Percentiles rank a stretch among this genome's conserved stretches.
Evolutionary conservation across 92 coral and sea anemone species (phyloP).

Genomic region (Porites cylindrica): DNA sequence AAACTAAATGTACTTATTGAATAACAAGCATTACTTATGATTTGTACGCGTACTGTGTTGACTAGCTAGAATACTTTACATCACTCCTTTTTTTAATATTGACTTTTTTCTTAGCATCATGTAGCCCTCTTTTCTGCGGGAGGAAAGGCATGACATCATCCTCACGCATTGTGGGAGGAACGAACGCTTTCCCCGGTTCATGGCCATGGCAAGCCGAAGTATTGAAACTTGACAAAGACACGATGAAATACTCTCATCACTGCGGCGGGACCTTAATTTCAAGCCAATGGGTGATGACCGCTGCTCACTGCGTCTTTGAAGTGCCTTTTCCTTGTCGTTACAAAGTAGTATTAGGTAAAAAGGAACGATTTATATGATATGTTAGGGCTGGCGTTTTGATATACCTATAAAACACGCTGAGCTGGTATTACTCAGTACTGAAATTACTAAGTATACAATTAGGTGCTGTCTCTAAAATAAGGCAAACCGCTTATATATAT

Average conservation of each 20-base stretch:
- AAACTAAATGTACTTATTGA: too few relatives aligned
- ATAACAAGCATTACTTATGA: too few relatives aligned
- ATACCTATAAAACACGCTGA: too few relatives aligned
- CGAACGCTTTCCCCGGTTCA: constrained; percentile 42
- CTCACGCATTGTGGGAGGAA: constrained; percentile 62
- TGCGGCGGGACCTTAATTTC: constrained; percentile 77
- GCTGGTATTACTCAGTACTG: too few relatives aligned
- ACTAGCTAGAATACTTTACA: too few relatives aligned
- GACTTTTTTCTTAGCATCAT: too few relatives aligned
- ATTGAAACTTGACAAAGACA: not conserved
- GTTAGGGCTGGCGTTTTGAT: too few relatives aligned
- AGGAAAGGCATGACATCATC: not conserved
- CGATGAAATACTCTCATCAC: constrained; percentile 36
- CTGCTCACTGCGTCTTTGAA: constrained; percentile 77
- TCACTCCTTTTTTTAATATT: too few relatives aligned
- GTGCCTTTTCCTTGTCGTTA: constrained; percentile 60
- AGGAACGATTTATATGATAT: not conserved
- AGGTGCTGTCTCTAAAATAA: not conserved
- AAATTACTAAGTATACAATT: too few relatives aligned
- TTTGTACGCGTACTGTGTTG: too few relatives aligned
- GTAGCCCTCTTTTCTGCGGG: not conserved
- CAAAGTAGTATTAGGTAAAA: constrained; percentile 68
- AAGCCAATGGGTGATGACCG: constrained; percentile 73
- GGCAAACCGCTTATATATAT: too few relatives aligned
- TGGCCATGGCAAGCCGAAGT: constrained; percentile 86